A percentile compares a stretch with the other conserved stretches of the same genome.
Conservation (phyloP, 2,888 invertebrate species). For the Drosophila neutralis region DNA sequence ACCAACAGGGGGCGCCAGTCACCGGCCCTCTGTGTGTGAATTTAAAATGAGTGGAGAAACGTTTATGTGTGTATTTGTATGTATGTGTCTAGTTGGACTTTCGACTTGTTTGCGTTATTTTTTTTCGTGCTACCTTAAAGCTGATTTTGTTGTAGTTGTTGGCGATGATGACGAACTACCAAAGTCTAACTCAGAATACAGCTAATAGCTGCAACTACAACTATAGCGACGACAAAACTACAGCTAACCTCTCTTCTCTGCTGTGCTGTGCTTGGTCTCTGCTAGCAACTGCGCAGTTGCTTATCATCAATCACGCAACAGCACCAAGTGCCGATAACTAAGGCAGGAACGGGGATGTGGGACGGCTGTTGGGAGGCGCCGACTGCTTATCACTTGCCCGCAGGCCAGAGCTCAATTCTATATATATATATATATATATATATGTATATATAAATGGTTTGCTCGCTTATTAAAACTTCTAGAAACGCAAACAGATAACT, state of each 20-base stretch:
- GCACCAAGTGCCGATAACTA: slow-evolving; percentile 32
- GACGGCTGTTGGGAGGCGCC: background rate
- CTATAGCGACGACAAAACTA: slow-evolving; percentile 1
- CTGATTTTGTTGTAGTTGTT: slow-evolving; percentile 24
- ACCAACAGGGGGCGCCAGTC: slow-evolving; percentile 50
- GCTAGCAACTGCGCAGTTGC: slow-evolving; percentile 60
- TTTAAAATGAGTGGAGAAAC: slow-evolving; percentile 30
- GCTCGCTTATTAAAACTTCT: slow-evolving; percentile 2
- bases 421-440: background rate
- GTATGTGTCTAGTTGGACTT: slow-evolving; percentile 64
- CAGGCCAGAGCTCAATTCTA: slow-evolving; percentile 32
- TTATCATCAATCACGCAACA: slow-evolving; percentile 56
- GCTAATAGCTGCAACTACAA: slow-evolving; percentile 18
- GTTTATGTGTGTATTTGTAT: slow-evolving; percentile 4
- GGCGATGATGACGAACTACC: slow-evolving; percentile 46
- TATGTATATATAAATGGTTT: background rate
- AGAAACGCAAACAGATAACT: background rate
- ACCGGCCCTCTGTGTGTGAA: slow-evolving; percentile 26
- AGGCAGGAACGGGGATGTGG: background rate
- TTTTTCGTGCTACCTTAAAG: slow-evolving; percentile 45
- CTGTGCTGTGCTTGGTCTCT: slow-evolving; percentile 8
- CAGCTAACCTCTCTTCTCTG: slow-evolving; percentile 2
- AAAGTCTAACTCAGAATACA: slow-evolving; percentile 36
- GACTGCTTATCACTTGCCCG: slow-evolving; percentile 29
- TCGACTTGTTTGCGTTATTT: slow-evolving; percentile 72